phyloP scores from a whole-genome alignment of 1,140 invertebrate species.

The Drosophila watanabei region DNA sequence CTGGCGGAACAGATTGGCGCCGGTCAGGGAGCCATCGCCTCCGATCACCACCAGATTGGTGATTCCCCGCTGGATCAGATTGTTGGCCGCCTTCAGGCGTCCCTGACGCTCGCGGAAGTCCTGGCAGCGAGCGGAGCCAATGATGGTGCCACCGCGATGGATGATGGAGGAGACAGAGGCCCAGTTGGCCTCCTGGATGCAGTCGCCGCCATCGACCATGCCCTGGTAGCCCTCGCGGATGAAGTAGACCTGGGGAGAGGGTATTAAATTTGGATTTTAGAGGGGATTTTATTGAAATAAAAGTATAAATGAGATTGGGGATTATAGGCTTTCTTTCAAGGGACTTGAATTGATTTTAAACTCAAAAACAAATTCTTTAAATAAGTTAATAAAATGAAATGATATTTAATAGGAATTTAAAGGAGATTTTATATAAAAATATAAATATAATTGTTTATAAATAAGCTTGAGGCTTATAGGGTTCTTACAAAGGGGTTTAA shows the following conservation, averaged over 20 bases:
- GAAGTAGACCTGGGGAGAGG: slow-evolving; percentile 90
- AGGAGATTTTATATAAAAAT: too few relatives aligned
- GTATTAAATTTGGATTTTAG: too few relatives aligned
- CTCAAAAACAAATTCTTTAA: too few relatives aligned
- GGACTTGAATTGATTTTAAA: too few relatives aligned
- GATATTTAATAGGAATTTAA: too few relatives aligned
- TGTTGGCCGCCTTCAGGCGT: slow-evolving; percentile 96
- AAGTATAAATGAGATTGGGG: too few relatives aligned
- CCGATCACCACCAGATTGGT: slow-evolving; percentile 99
- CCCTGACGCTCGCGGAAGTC: slow-evolving; percentile 95
- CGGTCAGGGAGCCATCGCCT: slow-evolving; percentile 99
- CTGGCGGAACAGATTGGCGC: slow-evolving; percentile 97
- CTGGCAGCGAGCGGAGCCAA: slow-evolving; percentile 98
- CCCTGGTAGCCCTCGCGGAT: slow-evolving; percentile 99
- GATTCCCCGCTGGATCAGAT: slow-evolving; percentile 95
- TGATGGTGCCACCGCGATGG: slow-evolving; percentile 99
- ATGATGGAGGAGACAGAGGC: slow-evolving; percentile 99
- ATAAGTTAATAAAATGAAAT: too few relatives aligned
- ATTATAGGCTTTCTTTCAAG: too few relatives aligned
- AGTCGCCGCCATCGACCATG: slow-evolving; percentile 98
- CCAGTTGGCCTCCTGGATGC: slow-evolving; percentile 98
- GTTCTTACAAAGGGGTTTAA: too few relatives aligned
- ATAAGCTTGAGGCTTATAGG: too few relatives aligned
- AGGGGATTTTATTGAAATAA: too few relatives aligned
- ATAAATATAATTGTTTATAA: too few relatives aligned